These are phyloP conservation scores for Hiodon alosoides DNA, from an alignment of 2,113 vertebrate genomes.

Conservation along the genomic window DNA sequence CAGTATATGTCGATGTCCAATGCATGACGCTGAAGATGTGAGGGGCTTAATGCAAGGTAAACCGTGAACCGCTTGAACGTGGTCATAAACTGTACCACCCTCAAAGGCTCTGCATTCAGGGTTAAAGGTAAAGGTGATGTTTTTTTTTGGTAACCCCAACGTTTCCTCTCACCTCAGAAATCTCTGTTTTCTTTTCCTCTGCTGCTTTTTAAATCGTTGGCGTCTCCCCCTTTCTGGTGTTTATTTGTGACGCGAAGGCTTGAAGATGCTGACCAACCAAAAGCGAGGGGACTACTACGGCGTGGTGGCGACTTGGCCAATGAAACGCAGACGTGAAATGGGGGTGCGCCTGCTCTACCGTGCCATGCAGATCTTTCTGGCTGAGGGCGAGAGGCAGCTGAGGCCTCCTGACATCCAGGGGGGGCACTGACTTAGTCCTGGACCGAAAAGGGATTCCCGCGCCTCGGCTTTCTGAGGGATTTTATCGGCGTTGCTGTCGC, in stretches of 20 bases:
- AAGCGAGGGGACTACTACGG: conserved; percentile 81
- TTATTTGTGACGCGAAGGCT: conserved; percentile 54
- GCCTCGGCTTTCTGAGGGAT: neutral
- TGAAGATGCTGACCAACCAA: conserved; percentile 80
- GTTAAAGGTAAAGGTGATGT: neutral
- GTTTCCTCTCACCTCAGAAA: neutral
- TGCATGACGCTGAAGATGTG: no score
- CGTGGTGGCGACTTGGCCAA: conserved; percentile 64
- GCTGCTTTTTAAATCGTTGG: neutral
- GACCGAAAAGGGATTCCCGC: neutral
- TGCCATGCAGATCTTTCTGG: conserved; percentile 80
- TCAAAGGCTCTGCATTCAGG: no score
- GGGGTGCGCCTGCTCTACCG: conserved; percentile 75
- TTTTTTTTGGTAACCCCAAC: neutral
- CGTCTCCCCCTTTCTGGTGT: neutral
- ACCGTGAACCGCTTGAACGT: no score
- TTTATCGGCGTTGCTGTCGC: neutral
- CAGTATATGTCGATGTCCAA: no score
- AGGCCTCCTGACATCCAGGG: conserved; percentile 69
- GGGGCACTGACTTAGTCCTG: conserved; percentile 35
- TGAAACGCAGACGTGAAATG: conserved; percentile 56
- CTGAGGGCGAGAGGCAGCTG: conserved; percentile 81
- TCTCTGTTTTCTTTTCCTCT: neutral
- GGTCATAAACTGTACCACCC: no score
- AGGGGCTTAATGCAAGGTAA: no score